phyloP scores from a whole-genome alignment of 2,797 vertebrate genomes.

The Steatocranus sp. region DNA sequence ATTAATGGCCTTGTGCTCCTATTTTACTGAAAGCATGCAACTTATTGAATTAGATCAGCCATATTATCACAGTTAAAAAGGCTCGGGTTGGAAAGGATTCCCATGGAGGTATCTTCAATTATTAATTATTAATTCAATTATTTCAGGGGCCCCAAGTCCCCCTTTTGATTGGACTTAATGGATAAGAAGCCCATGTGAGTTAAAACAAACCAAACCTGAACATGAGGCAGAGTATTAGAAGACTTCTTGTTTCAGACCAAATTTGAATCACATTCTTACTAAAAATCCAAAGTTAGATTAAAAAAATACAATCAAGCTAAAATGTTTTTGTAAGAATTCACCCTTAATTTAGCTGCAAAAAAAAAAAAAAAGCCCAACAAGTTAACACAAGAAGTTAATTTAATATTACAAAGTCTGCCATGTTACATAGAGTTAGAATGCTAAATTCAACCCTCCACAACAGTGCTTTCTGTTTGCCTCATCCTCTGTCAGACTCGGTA shows the following conservation, averaged over 20 bases:
- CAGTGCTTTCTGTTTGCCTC: background rate
- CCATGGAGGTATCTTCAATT: background rate
- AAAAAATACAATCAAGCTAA: background rate
- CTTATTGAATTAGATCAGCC: background rate
- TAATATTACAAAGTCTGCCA: background rate
- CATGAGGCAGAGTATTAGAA: background rate
- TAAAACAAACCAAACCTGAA: background rate
- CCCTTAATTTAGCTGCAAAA: background rate
- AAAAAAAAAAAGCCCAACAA: background rate
- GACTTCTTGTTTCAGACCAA: background rate
- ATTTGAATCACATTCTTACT: background rate
- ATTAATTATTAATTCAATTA: too few relatives aligned
- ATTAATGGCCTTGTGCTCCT: background rate
- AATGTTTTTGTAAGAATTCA: slow-evolving; percentile 1
- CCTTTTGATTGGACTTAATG: background rate
- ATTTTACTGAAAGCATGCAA: background rate
- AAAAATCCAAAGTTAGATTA: background rate
- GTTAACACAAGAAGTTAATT: background rate
- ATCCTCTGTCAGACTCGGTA: background rate
- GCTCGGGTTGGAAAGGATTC: background rate
- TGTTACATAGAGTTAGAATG: background rate
- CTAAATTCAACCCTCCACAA: background rate
- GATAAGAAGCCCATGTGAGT: background rate
- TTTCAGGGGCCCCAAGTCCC: too few relatives aligned
- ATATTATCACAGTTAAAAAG: background rate